phyloP scores from a whole-genome alignment of 2,888 invertebrate species.

The Caenorhabditis sulstoni region DNA sequence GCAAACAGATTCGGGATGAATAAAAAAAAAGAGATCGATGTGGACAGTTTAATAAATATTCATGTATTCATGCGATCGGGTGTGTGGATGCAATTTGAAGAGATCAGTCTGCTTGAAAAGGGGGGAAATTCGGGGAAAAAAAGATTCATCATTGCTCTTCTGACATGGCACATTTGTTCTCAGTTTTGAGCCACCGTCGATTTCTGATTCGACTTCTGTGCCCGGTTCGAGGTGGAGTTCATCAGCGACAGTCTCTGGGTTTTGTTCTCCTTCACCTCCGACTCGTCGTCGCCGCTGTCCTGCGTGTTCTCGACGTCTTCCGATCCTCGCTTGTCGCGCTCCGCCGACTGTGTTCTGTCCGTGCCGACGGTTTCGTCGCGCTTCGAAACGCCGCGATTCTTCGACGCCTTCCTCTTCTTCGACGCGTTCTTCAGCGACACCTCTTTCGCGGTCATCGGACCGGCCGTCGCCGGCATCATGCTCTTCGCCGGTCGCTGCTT shows the following conservation, averaged over 20 bases:
- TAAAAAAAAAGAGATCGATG: background rate
- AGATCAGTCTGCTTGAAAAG: too few relatives aligned
- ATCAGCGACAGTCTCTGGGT: background rate
- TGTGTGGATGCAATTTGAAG: too few relatives aligned
- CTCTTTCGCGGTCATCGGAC: constrained; percentile 23
- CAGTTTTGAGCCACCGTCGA: too few relatives aligned
- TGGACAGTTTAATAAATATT: constrained; percentile 1
- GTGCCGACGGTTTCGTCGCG: constrained; percentile 23
- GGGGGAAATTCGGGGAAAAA: too few relatives aligned
- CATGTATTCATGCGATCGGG: background rate
- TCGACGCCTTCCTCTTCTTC: too few relatives aligned
- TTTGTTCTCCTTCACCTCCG: background rate
- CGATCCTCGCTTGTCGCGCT: too few relatives aligned
- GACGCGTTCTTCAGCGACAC: too few relatives aligned
- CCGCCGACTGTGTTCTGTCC: too few relatives aligned
- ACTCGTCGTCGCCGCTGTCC: background rate
- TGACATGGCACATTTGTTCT: too few relatives aligned
- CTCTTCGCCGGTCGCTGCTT: background rate
- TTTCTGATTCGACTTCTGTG: background rate
- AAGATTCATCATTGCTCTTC: too few relatives aligned
- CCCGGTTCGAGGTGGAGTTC: background rate
- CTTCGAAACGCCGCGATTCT: too few relatives aligned
- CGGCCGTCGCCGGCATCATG: background rate
- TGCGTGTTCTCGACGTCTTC: constrained; percentile 3
- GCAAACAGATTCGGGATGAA: background rate